Evolutionary conservation across 37 sponge, comb jelly and placozoan genomes (phyloP).

Genomic region (Oscarella lobularis): DNA sequence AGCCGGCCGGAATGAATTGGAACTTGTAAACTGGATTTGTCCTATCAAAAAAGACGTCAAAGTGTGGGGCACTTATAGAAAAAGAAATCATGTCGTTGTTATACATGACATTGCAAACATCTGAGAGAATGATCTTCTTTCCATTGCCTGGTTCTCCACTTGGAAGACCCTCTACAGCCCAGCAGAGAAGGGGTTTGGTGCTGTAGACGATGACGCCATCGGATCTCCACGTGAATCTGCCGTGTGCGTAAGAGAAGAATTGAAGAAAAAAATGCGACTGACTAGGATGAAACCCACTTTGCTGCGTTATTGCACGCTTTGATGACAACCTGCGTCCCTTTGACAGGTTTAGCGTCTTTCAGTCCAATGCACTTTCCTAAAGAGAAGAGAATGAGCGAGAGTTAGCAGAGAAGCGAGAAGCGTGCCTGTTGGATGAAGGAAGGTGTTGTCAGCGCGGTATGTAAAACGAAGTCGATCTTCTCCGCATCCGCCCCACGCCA

Average conservation of each 20-base stretch:
- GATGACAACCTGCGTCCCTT: not conserved
- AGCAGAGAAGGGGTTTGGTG: not conserved
- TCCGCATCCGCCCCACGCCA: not conserved
- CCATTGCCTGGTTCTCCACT: not conserved
- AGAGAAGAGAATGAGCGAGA: too few relatives aligned
- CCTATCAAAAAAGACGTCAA: not conserved
- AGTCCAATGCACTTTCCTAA: not conserved
- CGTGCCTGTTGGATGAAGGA: not conserved
- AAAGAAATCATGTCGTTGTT: too few relatives aligned
- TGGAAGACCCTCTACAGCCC: not conserved
- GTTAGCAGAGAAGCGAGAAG: not conserved
- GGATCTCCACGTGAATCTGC: constrained; percentile 1
- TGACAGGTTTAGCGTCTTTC: not conserved
- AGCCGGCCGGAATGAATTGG: not conserved
- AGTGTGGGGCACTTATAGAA: constrained; percentile 1
- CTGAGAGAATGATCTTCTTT: not conserved
- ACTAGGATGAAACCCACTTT: not conserved
- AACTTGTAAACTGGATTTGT: not conserved
- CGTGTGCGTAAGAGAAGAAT: not conserved
- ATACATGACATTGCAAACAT: not conserved
- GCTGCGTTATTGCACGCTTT: not conserved
- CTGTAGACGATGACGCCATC: not conserved
- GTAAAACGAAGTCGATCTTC: constrained; percentile 1
- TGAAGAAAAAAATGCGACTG: not conserved
- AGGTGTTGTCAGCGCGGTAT: not conserved